phyloP scores from a whole-genome alignment of 2,797 vertebrate genomes.

The Phaenicophaeus curvirostris region DNA sequence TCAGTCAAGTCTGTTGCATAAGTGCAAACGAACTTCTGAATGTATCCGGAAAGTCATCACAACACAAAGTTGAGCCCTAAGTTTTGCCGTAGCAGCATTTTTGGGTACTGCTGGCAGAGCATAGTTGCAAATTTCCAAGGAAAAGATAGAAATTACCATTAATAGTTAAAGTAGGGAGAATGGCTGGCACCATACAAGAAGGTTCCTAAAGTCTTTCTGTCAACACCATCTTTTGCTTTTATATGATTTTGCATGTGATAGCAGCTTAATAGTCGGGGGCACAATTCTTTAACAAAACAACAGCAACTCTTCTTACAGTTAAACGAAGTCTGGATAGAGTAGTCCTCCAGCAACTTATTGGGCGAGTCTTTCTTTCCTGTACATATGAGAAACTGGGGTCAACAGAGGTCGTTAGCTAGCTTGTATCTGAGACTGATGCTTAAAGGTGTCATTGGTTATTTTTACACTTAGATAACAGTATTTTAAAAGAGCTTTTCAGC shows the following conservation, averaged over 20 bases:
- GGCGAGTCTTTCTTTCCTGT: neutral
- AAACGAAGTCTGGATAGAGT: neutral
- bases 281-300: neutral
- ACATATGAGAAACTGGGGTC: accelerated
- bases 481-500: neutral
- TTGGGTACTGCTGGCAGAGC: neutral
- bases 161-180: neutral
- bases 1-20: neutral
- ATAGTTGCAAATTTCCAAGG: accelerated
- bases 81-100: neutral
- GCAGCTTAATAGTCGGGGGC: neutral
- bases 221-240: neutral
- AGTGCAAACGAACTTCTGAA: neutral
- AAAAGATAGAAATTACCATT: neutral
- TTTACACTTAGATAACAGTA: neutral
- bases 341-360: neutral
- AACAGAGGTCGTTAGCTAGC: neutral
- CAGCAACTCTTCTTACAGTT: neutral
- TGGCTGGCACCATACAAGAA: accelerated
- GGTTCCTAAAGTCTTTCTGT: neutral
- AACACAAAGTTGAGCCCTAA: neutral
- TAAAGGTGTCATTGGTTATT: neutral
- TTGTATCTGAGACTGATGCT: neutral
- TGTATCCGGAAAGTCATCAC: neutral
- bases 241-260: neutral